These are phyloP conservation scores for Coracias cyanogaster DNA, from an alignment of 2,797 vertebrate genomes.

Conservation along the genomic window DNA sequence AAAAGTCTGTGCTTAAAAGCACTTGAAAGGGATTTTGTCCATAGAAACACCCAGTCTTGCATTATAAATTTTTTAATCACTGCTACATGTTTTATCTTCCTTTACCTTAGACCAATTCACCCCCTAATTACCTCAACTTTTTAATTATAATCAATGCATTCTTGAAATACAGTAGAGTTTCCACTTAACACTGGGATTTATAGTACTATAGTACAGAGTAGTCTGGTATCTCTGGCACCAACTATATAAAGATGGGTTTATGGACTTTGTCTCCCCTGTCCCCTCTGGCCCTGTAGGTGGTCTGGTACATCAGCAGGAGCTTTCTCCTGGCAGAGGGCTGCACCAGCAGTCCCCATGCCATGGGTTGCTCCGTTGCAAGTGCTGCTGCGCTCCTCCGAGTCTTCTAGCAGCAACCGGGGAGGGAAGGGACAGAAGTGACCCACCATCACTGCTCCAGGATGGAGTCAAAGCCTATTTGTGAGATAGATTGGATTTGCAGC, in stretches of 20 bases:
- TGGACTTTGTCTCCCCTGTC: neutral
- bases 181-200: neutral
- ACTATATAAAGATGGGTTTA: fast-evolving
- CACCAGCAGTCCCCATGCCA: fast-evolving
- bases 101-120: neutral
- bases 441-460: neutral
- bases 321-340: neutral
- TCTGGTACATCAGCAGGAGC: neutral
- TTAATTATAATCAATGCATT: neutral
- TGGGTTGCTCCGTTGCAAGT: fast-evolving
- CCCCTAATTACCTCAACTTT: neutral
- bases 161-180: neutral
- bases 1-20: neutral
- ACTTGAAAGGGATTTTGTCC: neutral
- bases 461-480: neutral
- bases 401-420: neutral
- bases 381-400: neutral
- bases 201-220: neutral
- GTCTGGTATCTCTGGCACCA: neutral
- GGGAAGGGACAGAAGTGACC: neutral
- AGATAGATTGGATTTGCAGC: neutral
- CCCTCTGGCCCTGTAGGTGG: fast-evolving
- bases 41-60: neutral
- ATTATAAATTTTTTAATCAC: neutral
- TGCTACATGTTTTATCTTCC: neutral